These are phyloP conservation scores for Coenonympha arcania DNA, from an alignment of 2,888 invertebrate genomes.

Conservation along the genomic window DNA sequence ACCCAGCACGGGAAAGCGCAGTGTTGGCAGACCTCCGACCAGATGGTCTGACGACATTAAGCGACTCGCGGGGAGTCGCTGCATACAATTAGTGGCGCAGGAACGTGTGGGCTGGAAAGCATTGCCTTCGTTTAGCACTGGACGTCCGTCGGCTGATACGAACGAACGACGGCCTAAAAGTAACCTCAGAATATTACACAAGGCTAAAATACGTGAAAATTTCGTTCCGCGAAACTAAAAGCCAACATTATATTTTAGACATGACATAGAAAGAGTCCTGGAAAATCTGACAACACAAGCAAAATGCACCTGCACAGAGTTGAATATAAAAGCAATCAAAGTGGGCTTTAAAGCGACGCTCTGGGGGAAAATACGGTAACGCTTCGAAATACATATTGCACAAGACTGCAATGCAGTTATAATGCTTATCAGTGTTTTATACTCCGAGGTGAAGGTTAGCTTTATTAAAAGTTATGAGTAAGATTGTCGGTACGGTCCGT, in stretches of 20 bases:
- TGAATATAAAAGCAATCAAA: conserved; percentile 13
- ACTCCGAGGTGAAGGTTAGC: conserved; percentile 24
- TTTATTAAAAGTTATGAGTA: conserved; percentile 15
- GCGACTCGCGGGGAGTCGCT: too few relatives aligned
- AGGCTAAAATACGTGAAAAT: neutral
- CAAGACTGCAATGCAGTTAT: conserved; percentile 29
- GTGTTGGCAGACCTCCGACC: too few relatives aligned
- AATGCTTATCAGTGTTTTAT: conserved; percentile 25
- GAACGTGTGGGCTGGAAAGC: too few relatives aligned
- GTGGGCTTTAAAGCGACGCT: conserved; percentile 17
- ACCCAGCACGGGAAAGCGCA: too few relatives aligned
- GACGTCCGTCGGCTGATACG: too few relatives aligned
- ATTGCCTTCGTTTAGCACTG: too few relatives aligned
- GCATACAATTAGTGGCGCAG: too few relatives aligned
- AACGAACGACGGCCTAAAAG: too few relatives aligned
- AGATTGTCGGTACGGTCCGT: too few relatives aligned
- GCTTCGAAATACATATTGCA: conserved; percentile 26
- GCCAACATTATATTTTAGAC: conserved; percentile 1
- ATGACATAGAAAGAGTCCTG: conserved; percentile 3
- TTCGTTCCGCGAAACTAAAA: neutral
- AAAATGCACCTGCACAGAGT: conserved; percentile 16
- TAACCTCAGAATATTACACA: neutral
- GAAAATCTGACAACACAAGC: conserved; percentile 10
- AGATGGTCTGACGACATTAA: too few relatives aligned
- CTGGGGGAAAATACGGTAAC: conserved; percentile 24